phyloP scores from a whole-genome alignment of 23 tunicate genomes.

The Corella eumyota region DNA sequence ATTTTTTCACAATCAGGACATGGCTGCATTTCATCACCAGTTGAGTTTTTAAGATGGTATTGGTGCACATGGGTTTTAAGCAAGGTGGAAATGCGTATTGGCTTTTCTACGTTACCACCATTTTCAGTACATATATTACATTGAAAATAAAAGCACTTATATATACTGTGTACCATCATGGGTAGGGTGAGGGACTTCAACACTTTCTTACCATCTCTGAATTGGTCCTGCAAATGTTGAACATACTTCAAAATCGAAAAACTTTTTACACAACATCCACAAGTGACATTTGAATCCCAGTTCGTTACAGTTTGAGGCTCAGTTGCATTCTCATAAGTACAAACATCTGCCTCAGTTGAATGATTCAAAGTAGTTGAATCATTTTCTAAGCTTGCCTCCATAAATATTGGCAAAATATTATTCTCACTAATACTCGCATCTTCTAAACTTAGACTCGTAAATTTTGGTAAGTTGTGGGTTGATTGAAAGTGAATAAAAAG shows the following conservation, averaged over 20 bases:
- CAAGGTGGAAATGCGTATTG: conserved; percentile 14
- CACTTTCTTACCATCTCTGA: not conserved
- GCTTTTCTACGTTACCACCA: conserved; percentile 6
- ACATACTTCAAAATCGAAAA: conserved; percentile 20
- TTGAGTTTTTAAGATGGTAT: conserved; percentile 20
- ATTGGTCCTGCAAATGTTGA: conserved; percentile 28
- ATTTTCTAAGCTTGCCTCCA: not conserved
- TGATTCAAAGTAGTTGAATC: not conserved
- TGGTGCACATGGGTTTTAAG: conserved; percentile 18
- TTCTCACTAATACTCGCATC: too few relatives aligned
- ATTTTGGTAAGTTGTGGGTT: too few relatives aligned
- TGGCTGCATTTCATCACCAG: conserved; percentile 13
- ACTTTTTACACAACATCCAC: not conserved
- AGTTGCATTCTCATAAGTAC: too few relatives aligned
- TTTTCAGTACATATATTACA: conserved; percentile 16
- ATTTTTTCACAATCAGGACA: conserved; percentile 19
- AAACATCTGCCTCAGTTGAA: not conserved
- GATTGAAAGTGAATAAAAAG: too few relatives aligned
- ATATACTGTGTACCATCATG: too few relatives aligned
- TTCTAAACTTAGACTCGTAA: too few relatives aligned
- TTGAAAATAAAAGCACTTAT: conserved; percentile 16
- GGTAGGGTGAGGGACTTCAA: not conserved
- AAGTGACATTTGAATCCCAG: conserved; percentile 1
- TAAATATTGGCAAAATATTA: too few relatives aligned
- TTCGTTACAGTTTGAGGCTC: too few relatives aligned